Conservation (phyloP, 1,140 invertebrate genomes). For the Caenorhabditis brenneri region DNA sequence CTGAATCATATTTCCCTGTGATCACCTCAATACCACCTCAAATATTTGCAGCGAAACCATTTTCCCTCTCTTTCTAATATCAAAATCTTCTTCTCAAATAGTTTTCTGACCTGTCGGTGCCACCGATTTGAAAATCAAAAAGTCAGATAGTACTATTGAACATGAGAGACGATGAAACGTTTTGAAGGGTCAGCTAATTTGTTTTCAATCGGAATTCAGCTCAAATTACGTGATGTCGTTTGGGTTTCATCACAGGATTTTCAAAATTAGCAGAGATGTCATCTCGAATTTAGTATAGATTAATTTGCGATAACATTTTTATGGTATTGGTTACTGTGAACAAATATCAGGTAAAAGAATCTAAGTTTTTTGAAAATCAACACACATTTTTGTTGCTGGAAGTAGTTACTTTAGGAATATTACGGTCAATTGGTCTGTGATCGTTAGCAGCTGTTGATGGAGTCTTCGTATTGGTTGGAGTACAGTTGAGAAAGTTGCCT, state of each 20-base stretch:
- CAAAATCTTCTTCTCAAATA: constrained; percentile 32
- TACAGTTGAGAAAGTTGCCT: no score
- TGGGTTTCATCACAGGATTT: not conserved
- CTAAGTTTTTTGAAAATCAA: no score
- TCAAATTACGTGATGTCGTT: no score
- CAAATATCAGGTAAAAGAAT: no score
- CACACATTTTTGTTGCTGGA: no score
- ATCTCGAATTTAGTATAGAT: not conserved
- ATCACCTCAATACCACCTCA: not conserved
- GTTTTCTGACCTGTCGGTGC: not conserved
- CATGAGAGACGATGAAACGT: not conserved
- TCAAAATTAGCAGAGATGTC: not conserved
- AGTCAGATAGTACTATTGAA: not conserved
- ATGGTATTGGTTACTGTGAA: no score
- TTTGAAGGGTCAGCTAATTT: no score
- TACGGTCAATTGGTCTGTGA: no score
- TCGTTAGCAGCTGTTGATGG: no score
- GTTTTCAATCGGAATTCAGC: not conserved
- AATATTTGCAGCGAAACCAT: constrained; percentile 32
- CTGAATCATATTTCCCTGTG: constrained; percentile 18
- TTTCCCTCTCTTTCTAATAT: not conserved
- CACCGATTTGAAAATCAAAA: not conserved
- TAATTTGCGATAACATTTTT: no score
- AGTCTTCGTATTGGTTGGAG: no score
- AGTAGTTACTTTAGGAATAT: no score